Evolutionary conservation across 30 jellyfish, hydroid and myxozoan species (phyloP).

Genomic region (Cassiopea xamachana): DNA sequence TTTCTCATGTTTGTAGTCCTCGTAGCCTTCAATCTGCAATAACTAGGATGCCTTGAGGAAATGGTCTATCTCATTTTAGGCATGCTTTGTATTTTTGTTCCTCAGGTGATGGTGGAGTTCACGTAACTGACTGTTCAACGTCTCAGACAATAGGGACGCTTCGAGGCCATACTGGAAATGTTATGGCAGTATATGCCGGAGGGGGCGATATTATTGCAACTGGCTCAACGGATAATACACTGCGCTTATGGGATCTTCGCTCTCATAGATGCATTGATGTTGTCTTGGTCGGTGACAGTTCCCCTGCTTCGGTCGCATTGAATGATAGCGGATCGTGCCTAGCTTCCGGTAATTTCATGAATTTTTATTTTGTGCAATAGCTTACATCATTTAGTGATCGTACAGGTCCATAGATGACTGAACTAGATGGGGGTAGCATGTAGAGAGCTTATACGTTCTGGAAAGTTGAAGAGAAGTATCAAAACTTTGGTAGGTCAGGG

Average conservation of each 20-base stretch:
- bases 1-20: too few relatives aligned
- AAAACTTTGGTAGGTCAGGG: too few relatives aligned
- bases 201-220: slow-evolving; percentile 92
- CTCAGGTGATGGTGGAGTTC: slow-evolving; percentile 91
- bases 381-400: neutral
- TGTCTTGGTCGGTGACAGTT: slow-evolving; percentile 90
- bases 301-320: slow-evolving; percentile 96
- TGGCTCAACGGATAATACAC: slow-evolving; percentile 92
- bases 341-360: slow-evolving; percentile 84
- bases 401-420: too few relatives aligned
- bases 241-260: slow-evolving; percentile 96
- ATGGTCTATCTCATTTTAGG: too few relatives aligned
- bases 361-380: neutral
- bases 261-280: slow-evolving; percentile 95
- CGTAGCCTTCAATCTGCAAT: too few relatives aligned
- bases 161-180: slow-evolving; percentile 95
- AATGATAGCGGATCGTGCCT: slow-evolving; percentile 69
- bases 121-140: slow-evolving; percentile 85
- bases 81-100: neutral
- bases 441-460: too few relatives aligned
- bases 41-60: too few relatives aligned
- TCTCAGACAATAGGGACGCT: slow-evolving; percentile 86
- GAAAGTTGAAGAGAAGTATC: too few relatives aligned
- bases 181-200: slow-evolving; percentile 92
- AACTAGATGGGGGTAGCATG: too few relatives aligned